These are phyloP conservation scores for Smittia sp. DNA, from an alignment of 2,888 invertebrate genomes.

Conservation along the genomic window DNA sequence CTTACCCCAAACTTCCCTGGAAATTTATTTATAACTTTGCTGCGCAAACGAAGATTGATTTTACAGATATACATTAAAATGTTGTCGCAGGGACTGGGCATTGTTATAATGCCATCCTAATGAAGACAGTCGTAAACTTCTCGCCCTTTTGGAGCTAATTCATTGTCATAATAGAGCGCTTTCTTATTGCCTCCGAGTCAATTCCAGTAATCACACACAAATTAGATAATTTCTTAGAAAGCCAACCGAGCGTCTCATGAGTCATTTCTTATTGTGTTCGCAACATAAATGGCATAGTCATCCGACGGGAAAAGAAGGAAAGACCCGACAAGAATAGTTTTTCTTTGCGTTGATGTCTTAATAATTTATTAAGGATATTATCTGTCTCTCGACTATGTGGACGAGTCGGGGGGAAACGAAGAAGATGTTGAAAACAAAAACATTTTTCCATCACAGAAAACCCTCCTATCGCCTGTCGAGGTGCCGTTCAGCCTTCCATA, in stretches of 20 bases:
- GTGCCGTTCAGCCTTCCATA: too few relatives aligned
- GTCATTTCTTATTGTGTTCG: too few relatives aligned
- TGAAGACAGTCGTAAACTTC: neutral
- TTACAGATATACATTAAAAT: neutral
- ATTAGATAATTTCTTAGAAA: neutral
- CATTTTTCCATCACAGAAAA: too few relatives aligned
- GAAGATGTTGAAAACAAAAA: too few relatives aligned
- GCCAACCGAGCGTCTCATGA: too few relatives aligned
- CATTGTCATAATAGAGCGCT: neutral
- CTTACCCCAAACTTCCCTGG: neutral
- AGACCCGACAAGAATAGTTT: neutral
- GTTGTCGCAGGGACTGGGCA: too few relatives aligned
- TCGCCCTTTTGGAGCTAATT: neutral
- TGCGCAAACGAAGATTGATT: neutral
- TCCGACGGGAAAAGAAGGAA: neutral
- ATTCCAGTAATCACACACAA: neutral
- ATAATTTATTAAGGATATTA: slow-evolving; percentile 5
- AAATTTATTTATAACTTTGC: neutral
- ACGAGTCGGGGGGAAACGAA: too few relatives aligned
- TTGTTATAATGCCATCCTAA: neutral
- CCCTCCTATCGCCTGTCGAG: too few relatives aligned
- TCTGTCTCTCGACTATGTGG: neutral
- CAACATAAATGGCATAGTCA: neutral
- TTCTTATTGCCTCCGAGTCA: neutral
- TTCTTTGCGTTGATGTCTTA: neutral